A percentile compares a stretch with the other conserved stretches of the same genome.
These are phyloP conservation scores for Eumaeus atala DNA, from an alignment of 1,140 invertebrate species.

Conservation along the genomic window DNA sequence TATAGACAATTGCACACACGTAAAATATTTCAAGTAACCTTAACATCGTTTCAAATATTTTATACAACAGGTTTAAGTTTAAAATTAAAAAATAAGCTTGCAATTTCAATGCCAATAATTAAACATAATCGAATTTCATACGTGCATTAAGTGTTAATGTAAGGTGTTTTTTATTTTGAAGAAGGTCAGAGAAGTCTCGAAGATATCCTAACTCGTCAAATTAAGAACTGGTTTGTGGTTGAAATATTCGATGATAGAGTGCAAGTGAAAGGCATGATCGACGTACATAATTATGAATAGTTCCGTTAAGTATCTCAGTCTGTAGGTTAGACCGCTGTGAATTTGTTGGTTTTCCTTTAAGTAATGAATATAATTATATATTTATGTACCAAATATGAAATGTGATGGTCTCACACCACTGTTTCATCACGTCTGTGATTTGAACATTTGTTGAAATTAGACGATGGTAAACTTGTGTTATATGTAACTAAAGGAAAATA, in stretches of 20 bases:
- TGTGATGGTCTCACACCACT: too few species aligned
- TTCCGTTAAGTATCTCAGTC: conserved; percentile 55
- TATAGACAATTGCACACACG: too few species aligned
- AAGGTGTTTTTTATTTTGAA: conserved; percentile 10
- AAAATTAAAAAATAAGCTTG: background rate
- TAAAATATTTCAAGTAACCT: too few species aligned
- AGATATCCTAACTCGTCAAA: conserved; percentile 25
- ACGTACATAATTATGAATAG: conserved; percentile 51
- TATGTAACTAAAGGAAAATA: too few species aligned
- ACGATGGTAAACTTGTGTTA: too few species aligned
- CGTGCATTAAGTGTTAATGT: background rate
- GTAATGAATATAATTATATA: too few species aligned
- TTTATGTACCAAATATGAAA: too few species aligned
- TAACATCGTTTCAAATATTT: too few species aligned
- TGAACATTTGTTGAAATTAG: too few species aligned
- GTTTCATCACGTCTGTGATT: too few species aligned
- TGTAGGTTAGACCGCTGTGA: conserved; percentile 1
- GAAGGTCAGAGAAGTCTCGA: conserved; percentile 19
- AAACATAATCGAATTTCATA: background rate
- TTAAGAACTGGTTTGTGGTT: conserved; percentile 58
- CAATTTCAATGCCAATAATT: background rate
- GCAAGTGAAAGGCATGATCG: conserved; percentile 69
- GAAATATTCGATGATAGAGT: conserved; percentile 65
- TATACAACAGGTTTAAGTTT: background rate
- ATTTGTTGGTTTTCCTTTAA: background rate